Conservation (phyloP, 2,888 invertebrate species). For the Drosophila merina region DNA sequence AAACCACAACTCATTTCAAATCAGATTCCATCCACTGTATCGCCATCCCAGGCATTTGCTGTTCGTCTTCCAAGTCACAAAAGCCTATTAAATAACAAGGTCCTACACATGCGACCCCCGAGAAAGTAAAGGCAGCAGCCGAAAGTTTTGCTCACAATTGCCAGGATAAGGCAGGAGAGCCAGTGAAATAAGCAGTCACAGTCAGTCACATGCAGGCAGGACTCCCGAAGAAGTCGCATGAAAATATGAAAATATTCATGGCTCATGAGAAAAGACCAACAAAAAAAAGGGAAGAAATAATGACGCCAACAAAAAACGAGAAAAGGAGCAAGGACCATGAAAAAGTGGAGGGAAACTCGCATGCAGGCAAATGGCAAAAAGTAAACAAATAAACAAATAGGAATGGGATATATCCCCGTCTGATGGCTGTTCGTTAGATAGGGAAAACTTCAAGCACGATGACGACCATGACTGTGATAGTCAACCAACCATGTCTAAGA, state of each 20-base stretch:
- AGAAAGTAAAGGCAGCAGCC: constrained; percentile 29
- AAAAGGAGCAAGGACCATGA: constrained; percentile 37
- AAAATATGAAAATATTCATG: constrained; percentile 77
- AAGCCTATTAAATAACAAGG: constrained; percentile 77
- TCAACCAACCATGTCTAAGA: constrained; percentile 53
- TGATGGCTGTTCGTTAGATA: constrained; percentile 48
- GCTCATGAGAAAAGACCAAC: constrained; percentile 19
- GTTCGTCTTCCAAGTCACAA: constrained; percentile 58
- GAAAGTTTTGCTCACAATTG: constrained; percentile 70
- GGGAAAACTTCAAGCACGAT: constrained; percentile 24
- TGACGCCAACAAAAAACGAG: constrained; percentile 19
- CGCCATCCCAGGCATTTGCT: constrained; percentile 21
- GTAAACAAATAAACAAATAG: constrained; percentile 75
- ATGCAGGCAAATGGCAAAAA: constrained; percentile 72
- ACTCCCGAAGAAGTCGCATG: constrained; percentile 42
- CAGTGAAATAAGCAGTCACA: constrained; percentile 36
- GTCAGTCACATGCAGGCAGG: constrained; percentile 47
- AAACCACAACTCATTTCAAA: neutral
- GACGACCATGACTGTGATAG: constrained; percentile 23
- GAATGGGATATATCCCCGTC: constrained; percentile 17
- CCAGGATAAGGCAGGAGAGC: constrained; percentile 56
- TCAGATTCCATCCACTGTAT: constrained; percentile 25
- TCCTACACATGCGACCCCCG: constrained; percentile 64
- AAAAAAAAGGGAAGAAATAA: constrained; percentile 16
- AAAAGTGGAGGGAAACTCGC: constrained; percentile 49